phyloP scores from a whole-genome alignment of 1,140 invertebrate genomes.

The Penaeus chinensis region DNA sequence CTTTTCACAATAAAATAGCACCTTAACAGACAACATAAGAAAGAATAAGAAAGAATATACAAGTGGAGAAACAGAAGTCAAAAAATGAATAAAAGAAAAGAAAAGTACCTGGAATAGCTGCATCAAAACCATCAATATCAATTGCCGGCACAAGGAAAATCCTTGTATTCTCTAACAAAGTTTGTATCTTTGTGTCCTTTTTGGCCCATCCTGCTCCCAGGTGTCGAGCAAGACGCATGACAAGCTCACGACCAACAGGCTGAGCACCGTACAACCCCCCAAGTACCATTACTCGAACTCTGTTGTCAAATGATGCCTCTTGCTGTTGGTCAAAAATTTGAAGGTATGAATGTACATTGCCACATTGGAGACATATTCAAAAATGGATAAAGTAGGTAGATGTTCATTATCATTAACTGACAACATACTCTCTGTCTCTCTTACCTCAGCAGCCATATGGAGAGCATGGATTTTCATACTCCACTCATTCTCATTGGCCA shows the following conservation, averaged over 20 bases:
- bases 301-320: slow-evolving; percentile 66
- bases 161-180: slow-evolving; percentile 78
- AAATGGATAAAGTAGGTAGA: neutral
- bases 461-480: slow-evolving; percentile 75
- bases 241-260: slow-evolving; percentile 84
- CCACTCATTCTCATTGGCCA: slow-evolving; percentile 73
- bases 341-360: neutral
- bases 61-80: neutral
- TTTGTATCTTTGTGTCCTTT: slow-evolving; percentile 75
- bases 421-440: neutral
- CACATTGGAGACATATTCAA: neutral
- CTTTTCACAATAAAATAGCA: neutral
- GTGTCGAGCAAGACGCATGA: slow-evolving; percentile 85
- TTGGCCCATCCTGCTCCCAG: slow-evolving; percentile 78
- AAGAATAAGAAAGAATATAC: neutral
- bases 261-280: slow-evolving; percentile 87
- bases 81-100: neutral
- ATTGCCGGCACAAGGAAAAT: slow-evolving; percentile 82
- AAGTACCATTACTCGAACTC: slow-evolving; percentile 83
- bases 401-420: too few relatives aligned
- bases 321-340: neutral
- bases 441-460: slow-evolving; percentile 72
- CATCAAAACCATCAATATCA: slow-evolving; percentile 65
- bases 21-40: neutral
- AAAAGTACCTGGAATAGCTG: slow-evolving; percentile 47